Conservation (phyloP, 2,797 vertebrate genomes). For the Cirrhinus molitorella region DNA sequence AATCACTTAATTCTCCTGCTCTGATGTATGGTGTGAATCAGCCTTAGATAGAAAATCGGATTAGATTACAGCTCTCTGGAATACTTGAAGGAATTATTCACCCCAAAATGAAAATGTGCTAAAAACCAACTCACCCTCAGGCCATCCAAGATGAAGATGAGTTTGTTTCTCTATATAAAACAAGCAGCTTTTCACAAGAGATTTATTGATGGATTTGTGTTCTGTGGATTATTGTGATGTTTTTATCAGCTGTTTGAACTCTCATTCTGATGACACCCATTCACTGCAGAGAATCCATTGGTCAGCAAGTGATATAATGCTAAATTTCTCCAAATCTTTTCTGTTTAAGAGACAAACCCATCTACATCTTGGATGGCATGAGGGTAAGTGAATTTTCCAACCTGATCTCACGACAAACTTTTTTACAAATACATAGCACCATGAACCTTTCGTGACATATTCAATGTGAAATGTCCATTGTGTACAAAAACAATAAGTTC, state of each 20-base stretch:
- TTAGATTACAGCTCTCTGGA: not conserved
- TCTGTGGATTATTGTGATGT: not conserved
- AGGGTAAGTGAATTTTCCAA: too few relatives aligned
- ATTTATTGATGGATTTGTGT: not conserved
- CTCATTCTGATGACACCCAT: not conserved
- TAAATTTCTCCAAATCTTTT: not conserved
- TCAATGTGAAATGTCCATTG: too few relatives aligned
- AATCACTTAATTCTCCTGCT: not conserved
- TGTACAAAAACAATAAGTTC: too few relatives aligned
- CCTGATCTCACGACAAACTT: too few relatives aligned
- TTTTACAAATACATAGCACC: too few relatives aligned
- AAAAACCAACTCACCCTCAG: not conserved
- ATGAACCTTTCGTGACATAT: too few relatives aligned
- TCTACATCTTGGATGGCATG: not conserved
- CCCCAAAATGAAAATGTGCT: not conserved
- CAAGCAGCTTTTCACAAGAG: not conserved
- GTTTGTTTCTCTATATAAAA: constrained; percentile 3
- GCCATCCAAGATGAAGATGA: not conserved
- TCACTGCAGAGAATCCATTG: not conserved
- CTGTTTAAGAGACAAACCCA: not conserved
- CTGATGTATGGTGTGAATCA: not conserved
- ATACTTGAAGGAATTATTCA: not conserved
- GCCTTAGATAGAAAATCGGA: not conserved
- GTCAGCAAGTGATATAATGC: not conserved
- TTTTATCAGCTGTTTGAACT: not conserved